Percentiles rank a stretch among this genome's conserved stretches.
Evolutionary conservation across 1,140 invertebrate genomes (phyloP).

Genomic region (Cydia pomonella): DNA sequence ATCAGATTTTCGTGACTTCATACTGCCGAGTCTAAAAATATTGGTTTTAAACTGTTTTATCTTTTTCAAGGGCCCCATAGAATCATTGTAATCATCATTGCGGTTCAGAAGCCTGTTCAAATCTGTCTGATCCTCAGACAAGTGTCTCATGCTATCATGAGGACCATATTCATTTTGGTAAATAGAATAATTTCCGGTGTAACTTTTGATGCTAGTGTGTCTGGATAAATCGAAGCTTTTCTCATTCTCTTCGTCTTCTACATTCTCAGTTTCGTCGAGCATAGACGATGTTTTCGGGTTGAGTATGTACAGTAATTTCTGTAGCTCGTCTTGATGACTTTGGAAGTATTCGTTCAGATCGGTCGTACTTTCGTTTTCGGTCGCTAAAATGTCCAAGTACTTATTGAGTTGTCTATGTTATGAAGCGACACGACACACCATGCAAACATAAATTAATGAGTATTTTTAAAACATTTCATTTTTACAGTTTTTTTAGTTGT

Average conservation of each 20-base stretch:
- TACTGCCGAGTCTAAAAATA: conserved; percentile 57
- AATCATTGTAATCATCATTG: conserved; percentile 56
- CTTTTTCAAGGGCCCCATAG: conserved; percentile 57
- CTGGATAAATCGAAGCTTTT: conserved; percentile 54
- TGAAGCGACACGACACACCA: conserved; percentile 71
- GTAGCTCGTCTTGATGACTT: conserved; percentile 67
- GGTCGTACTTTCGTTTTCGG: conserved; percentile 65
- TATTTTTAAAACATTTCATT: conserved; percentile 50
- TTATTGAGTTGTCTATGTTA: conserved; percentile 76
- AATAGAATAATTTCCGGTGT: conserved; percentile 63
- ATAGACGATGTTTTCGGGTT: conserved; percentile 66
- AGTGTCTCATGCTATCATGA: conserved; percentile 62
- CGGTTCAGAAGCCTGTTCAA: conserved; percentile 65
- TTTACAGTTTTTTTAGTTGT: conserved; percentile 38
- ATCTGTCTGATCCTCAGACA: conserved; percentile 70
- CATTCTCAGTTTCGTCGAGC: conserved; percentile 61
- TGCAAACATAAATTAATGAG: conserved; percentile 72
- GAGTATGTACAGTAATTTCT: conserved; percentile 62
- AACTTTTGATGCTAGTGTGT: conserved; percentile 58
- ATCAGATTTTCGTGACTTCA: conserved; percentile 54
- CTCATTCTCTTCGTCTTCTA: conserved; percentile 73
- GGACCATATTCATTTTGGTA: conserved; percentile 67
- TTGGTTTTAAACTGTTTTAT: conserved; percentile 68
- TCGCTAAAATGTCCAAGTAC: conserved; percentile 79
- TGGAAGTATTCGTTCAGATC: conserved; percentile 71